A percentile compares a stretch with the other conserved stretches of the same genome.
phyloP scores from a whole-genome alignment of 2,888 invertebrate genomes.

The Cheilosia vernalis region DNA sequence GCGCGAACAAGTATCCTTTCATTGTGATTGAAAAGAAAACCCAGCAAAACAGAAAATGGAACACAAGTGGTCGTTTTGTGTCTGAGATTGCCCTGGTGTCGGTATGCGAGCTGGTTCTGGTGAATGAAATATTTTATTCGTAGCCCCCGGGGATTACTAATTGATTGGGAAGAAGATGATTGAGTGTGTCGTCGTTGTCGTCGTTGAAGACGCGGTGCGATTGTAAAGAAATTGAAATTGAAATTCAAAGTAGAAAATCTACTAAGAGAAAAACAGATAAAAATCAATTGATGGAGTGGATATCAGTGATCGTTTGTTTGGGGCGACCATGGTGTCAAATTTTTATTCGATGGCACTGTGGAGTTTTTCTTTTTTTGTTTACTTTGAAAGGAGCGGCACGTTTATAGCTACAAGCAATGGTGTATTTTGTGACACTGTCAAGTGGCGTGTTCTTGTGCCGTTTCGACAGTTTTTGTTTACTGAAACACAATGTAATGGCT shows the following conservation, averaged over 20 bases:
- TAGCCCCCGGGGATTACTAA: conserved; percentile 60
- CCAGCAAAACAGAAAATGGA: conserved; percentile 4
- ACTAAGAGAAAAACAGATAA: conserved; percentile 14
- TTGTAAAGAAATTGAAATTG: conserved; percentile 49
- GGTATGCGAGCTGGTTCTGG: neutral
- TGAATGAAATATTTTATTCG: conserved; percentile 62
- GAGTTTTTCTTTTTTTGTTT: neutral
- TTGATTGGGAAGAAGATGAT: conserved; percentile 68
- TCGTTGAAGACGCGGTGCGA: conserved; percentile 14
- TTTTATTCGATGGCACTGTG: conserved; percentile 1
- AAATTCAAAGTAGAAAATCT: conserved; percentile 36
- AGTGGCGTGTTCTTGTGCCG: neutral
- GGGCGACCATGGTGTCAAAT: conserved; percentile 23
- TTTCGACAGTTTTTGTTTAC: no score
- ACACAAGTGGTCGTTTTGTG: conserved; percentile 39
- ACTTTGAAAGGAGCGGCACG: neutral
- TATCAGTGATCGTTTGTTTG: conserved; percentile 13
- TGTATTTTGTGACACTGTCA: neutral
- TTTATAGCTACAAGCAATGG: neutral
- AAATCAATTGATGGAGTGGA: conserved; percentile 49
- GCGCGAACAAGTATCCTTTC: conserved; percentile 31
- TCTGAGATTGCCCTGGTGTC: conserved; percentile 45
- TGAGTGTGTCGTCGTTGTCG: conserved; percentile 46
- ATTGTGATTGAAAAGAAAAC: conserved; percentile 40
- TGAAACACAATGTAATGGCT: no score